Conservation (phyloP, 2,113 vertebrate genomes). For the Trichechus manatus region DNA sequence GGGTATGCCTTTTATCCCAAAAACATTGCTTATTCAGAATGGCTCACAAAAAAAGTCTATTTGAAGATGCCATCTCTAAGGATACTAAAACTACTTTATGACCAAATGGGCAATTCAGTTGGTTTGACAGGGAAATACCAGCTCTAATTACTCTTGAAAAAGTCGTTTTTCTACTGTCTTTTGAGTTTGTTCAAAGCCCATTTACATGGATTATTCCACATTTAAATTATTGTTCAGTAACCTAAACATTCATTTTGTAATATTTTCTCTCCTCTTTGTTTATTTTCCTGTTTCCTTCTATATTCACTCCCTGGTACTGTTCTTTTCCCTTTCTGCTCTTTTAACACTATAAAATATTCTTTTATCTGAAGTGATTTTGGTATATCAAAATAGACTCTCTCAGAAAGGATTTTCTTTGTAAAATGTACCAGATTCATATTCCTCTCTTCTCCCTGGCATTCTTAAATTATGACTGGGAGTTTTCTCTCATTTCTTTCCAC, state of each 20-base stretch:
- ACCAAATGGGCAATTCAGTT: background rate
- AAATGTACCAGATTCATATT: background rate
- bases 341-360: constrained; percentile 17
- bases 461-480: background rate
- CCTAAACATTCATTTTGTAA: background rate
- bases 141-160: background rate
- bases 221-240: background rate
- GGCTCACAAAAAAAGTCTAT: background rate
- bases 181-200: background rate
- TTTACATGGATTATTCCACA: background rate
- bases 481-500: background rate
- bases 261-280: background rate
- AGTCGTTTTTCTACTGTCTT: background rate
- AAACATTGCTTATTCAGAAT: background rate
- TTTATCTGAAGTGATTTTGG: constrained; percentile 6
- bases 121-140: background rate
- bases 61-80: background rate
- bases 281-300: background rate
- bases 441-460: background rate
- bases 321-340: background rate
- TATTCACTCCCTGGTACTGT: background rate
- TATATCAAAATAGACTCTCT: background rate
- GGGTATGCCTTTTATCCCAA: background rate
- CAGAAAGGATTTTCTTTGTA: constrained; percentile 21
- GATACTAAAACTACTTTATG: background rate